Base-by-base conservation (phyloP, 1,140 invertebrate species). In the Hycleus cichorii region DNA sequence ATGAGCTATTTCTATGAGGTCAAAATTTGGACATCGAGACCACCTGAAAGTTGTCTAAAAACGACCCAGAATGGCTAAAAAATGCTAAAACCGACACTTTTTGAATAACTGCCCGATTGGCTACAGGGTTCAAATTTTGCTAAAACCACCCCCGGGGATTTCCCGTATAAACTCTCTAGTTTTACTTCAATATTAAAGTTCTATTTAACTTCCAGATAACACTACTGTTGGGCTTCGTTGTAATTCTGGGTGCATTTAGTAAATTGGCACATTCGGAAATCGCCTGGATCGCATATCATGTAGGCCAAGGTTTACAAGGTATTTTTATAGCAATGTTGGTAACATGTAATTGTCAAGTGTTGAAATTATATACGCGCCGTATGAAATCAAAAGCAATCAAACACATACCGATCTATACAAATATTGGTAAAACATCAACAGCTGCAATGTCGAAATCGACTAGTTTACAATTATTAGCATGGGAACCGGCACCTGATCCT, bases 321-420 rank as follows among this genome's bases (percentile, higher is more conserved):
- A 77, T 84, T 39, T 73, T 81, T 32, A 78, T 84, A 7, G 79
- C 83, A 3, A 70, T 85, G 57, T 76, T 81, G 49, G 83, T 84
- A 49, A 83, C 83, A 5, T 85, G 83, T 69, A 85, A 85, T 70
- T 84, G 81, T 69, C 77, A 79, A 67, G 78, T 73, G 26, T 46
- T 73, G 44, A 73, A 73, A 51, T 49, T 73, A 3, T 73, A 73
- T 57, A 72, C 67, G 24, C 54, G 65, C 39, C 66, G 62, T 11
- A 62, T 72, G n/a, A 71, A 66, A 62, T 62, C 64, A n/a, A 3
- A 62, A 57, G 11, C 63, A 64, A 49, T 57, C 65, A 62, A 57
- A 24, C 63, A 65, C 47, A 57, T 67, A 44, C 57, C 62, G 9
- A 57, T 62, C 43, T 65, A 68, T 49, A 46, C 60, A 11, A 46